Evolutionary conservation across 2,888 invertebrate genomes (phyloP).

Genomic region (Agapostemon virescens): DNA sequence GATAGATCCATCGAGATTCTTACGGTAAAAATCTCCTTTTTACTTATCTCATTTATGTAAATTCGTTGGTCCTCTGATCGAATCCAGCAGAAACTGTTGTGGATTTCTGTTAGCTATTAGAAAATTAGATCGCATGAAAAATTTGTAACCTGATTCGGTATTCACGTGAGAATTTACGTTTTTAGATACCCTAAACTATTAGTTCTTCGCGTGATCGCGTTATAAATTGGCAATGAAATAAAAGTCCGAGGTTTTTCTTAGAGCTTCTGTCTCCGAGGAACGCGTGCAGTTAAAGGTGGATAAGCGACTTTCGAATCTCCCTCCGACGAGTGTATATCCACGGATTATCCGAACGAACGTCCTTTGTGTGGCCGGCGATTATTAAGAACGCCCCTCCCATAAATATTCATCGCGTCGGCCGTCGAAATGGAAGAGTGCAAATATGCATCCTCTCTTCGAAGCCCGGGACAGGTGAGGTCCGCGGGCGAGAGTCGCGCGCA

Average conservation of each 20-base stretch:
- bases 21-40: background rate
- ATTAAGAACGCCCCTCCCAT: constrained; percentile 28
- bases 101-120: background rate
- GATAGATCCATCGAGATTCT: too few species aligned
- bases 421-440: constrained; percentile 5
- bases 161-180: background rate
- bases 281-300: background rate
- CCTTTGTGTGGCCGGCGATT: background rate
- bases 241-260: background rate
- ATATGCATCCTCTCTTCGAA: background rate
- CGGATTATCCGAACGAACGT: background rate
- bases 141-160: background rate
- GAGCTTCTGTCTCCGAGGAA: background rate
- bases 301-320: constrained; percentile 8
- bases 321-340: background rate
- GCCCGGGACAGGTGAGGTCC: constrained; percentile 31
- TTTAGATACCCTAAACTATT: background rate
- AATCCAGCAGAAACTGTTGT: background rate
- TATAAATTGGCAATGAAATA: background rate
- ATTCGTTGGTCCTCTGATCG: background rate
- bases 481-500: constrained; percentile 28
- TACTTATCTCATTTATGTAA: background rate
- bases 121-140: background rate
- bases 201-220: too few species aligned
- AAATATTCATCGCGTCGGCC: constrained; percentile 54